Percentiles rank a stretch among this genome's conserved stretches.
Evolutionary conservation across 1,140 invertebrate genomes (phyloP).

Genomic region (Paralvinella palmiformis): DNA sequence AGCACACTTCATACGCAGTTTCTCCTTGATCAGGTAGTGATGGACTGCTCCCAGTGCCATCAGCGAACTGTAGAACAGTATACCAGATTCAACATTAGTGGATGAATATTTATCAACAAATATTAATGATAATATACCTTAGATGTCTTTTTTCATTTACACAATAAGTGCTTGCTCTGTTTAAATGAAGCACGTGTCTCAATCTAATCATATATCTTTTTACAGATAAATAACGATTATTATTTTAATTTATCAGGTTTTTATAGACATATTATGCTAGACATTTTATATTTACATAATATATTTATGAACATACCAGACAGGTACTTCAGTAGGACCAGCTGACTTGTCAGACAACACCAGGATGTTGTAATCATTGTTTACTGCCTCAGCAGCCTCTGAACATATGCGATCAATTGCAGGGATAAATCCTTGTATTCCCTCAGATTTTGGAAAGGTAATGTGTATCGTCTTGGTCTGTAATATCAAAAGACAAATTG

Average conservation of each 20-base stretch:
- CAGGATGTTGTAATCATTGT: slow-evolving; percentile 74
- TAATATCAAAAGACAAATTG: slow-evolving; percentile 17
- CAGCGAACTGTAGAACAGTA: slow-evolving; percentile 62
- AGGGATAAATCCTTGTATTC: slow-evolving; percentile 65
- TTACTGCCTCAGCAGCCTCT: slow-evolving; percentile 75
- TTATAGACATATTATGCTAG: too few relatives aligned
- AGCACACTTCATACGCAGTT: slow-evolving; percentile 93
- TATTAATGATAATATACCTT: too few relatives aligned
- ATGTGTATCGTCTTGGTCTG: slow-evolving; percentile 82
- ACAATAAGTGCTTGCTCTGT: too few relatives aligned
- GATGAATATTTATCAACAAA: too few relatives aligned
- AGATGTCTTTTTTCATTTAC: too few relatives aligned
- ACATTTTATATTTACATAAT: too few relatives aligned
- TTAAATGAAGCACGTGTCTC: too few relatives aligned
- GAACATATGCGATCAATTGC: slow-evolving; percentile 74
- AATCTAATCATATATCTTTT: too few relatives aligned
- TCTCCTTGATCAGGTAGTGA: slow-evolving; percentile 89
- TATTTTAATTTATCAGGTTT: too few relatives aligned
- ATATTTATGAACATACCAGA: slow-evolving; percentile 46
- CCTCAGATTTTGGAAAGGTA: slow-evolving; percentile 68
- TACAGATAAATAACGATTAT: too few relatives aligned
- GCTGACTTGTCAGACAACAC: slow-evolving; percentile 80
- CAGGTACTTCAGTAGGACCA: slow-evolving; percentile 56
- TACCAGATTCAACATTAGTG: not conserved
- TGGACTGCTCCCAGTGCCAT: slow-evolving; percentile 88